Evolutionary conservation across 2,888 invertebrate species (phyloP).

Genomic region (Drosophila macrothrix): DNA sequence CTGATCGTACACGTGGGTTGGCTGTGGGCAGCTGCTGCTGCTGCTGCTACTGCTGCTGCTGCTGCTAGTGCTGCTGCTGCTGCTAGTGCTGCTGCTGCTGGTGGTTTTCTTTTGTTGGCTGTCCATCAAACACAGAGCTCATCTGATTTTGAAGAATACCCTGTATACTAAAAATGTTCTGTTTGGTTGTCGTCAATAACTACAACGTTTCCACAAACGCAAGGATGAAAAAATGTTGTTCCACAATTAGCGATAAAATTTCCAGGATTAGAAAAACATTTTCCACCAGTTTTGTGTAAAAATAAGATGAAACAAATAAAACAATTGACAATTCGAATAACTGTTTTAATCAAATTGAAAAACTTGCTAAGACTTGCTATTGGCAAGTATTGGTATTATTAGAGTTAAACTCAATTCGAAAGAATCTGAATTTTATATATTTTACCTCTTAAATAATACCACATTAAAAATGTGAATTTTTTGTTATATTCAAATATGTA

Average conservation of each 20-base stretch:
- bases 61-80: neutral
- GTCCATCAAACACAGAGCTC: conserved; percentile 27
- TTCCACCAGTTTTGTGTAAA: neutral
- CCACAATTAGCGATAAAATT: neutral
- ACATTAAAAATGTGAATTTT: neutral
- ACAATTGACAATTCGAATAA: neutral
- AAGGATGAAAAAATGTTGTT: neutral
- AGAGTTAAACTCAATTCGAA: neutral
- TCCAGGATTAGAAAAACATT: neutral
- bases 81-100: neutral
- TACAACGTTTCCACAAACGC: neutral
- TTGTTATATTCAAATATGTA: neutral
- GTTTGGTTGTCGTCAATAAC: neutral
- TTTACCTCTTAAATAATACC: neutral
- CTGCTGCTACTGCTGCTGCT: neutral
- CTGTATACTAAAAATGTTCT: conserved; percentile 3
- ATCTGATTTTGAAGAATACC: conserved; percentile 10
- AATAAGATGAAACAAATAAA: neutral
- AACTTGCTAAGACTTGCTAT: neutral
- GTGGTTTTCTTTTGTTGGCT: conserved; percentile 17
- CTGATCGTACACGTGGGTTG: conserved; percentile 52
- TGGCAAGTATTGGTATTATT: neutral
- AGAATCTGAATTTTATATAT: neutral
- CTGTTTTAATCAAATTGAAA: neutral
- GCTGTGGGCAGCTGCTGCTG: neutral